A percentile compares a stretch with the other conserved stretches of the same genome.
Conservation (phyloP, 2,113 vertebrate species). For the Pterocles burchelli region DNA sequence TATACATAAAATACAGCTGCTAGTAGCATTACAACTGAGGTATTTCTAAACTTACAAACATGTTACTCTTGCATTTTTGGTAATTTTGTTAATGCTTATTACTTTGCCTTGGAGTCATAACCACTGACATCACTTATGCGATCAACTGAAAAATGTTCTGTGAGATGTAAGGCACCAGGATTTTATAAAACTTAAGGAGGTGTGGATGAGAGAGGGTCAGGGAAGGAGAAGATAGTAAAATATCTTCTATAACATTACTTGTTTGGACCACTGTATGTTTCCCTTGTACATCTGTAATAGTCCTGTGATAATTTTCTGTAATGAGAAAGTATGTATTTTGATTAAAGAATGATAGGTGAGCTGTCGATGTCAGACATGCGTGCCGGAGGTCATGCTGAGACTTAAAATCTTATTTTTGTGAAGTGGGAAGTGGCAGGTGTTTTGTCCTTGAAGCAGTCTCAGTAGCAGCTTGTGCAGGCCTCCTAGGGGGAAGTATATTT, state of each 20-base stretch:
- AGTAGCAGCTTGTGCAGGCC: background rate
- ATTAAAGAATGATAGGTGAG: background rate
- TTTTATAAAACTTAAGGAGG: background rate
- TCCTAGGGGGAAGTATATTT: background rate
- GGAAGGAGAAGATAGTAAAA: background rate
- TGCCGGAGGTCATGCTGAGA: background rate
- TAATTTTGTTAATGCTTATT: background rate
- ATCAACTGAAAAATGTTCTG: background rate
- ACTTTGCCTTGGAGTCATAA: background rate
- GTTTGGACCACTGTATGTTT: background rate
- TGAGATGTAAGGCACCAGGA: background rate
- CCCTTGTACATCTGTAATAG: background rate
- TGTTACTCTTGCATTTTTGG: background rate
- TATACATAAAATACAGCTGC: background rate
- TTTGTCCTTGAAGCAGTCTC: background rate
- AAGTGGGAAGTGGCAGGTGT: background rate
- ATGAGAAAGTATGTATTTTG: background rate
- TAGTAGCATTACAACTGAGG: background rate
- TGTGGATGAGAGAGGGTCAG: background rate
- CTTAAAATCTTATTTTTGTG: background rate
- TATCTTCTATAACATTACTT: background rate
- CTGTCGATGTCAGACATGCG: background rate
- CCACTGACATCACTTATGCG: background rate
- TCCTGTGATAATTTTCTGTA: background rate
- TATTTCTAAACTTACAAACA: background rate